Percentiles rank a stretch among this genome's conserved stretches.
These are phyloP conservation scores for Ichneumoninae sp. DNA, from an alignment of 2,888 invertebrate genomes.

Conservation along the genomic window DNA sequence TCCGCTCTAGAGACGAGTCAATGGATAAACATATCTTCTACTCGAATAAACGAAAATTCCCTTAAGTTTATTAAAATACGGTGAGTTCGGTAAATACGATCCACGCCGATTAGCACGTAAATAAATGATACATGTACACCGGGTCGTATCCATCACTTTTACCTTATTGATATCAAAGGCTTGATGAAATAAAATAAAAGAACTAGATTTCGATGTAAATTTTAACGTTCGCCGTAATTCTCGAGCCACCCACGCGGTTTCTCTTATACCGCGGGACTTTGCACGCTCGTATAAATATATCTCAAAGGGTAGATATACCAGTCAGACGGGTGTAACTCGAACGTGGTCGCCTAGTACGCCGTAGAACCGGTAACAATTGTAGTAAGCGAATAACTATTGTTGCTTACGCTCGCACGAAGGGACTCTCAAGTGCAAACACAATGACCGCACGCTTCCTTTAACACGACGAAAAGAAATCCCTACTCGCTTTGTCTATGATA, in stretches of 20 bases:
- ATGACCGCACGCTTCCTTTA: conserved; percentile 78
- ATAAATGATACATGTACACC: neutral
- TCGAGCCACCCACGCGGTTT: conserved; percentile 5
- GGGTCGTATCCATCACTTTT: neutral
- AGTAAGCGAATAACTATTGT: conserved; percentile 64
- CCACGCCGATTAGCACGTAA: neutral
- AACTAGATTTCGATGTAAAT: neutral
- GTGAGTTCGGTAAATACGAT: neutral
- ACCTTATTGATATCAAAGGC: neutral
- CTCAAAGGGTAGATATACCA: conserved; percentile 71
- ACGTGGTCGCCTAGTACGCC: conserved; percentile 63
- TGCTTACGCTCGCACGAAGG: conserved; percentile 49
- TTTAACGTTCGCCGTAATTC: neutral
- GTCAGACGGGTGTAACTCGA: conserved; percentile 81
- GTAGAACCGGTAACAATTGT: conserved; percentile 65
- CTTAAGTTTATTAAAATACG: neutral
- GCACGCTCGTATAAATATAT: conserved; percentile 32
- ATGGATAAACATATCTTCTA: neutral
- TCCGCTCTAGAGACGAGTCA: neutral
- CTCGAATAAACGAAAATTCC: neutral
- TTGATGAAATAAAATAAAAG: neutral
- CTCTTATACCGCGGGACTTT: conserved; percentile 45
- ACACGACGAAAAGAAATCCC: conserved; percentile 79
- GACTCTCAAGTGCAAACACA: conserved; percentile 68
- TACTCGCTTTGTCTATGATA: conserved; percentile 80